Conservation (phyloP, 2,797 vertebrate species). For the Gouania willdenowi region DNA sequence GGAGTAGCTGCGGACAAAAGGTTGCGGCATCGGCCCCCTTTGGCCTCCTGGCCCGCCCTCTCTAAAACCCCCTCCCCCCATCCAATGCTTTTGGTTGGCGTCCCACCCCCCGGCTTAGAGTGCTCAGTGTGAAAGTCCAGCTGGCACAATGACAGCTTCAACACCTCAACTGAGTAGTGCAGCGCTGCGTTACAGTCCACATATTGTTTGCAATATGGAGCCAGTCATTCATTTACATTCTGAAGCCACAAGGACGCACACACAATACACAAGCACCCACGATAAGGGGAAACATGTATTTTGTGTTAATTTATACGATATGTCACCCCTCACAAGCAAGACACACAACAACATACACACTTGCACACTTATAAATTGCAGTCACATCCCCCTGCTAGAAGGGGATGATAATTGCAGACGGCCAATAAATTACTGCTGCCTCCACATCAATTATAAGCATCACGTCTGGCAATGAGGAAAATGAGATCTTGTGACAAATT, state of each 20-base stretch:
- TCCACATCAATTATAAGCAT: constrained; percentile 87
- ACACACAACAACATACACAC: constrained; percentile 54
- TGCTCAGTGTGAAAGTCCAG: constrained; percentile 73
- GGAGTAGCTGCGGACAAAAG: constrained; percentile 64
- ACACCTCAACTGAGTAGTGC: constrained; percentile 46
- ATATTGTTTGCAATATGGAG: constrained; percentile 65
- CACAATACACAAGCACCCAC: too few species aligned
- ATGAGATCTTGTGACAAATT: constrained; percentile 86
- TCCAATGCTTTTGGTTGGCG: constrained; percentile 39
- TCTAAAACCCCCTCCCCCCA: constrained; percentile 41
- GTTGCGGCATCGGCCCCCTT: constrained; percentile 51
- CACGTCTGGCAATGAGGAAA: constrained; percentile 86
- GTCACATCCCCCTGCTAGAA: constrained; percentile 83
- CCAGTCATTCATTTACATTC: constrained; percentile 61
- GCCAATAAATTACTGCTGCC: constrained; percentile 87
- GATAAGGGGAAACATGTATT: constrained; percentile 61
- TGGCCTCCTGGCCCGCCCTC: constrained; percentile 35
- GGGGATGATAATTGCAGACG: constrained; percentile 84
- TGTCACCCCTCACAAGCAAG: constrained; percentile 37
- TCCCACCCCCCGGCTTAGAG: constrained; percentile 17
- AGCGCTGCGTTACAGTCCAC: constrained; percentile 38
- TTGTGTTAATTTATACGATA: constrained; percentile 63
- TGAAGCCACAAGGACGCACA: constrained; percentile 43
- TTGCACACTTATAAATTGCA: constrained; percentile 76
- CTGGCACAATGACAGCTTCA: constrained; percentile 55